phyloP scores from a whole-genome alignment of 1,140 invertebrate species.

The Proales similis region DNA sequence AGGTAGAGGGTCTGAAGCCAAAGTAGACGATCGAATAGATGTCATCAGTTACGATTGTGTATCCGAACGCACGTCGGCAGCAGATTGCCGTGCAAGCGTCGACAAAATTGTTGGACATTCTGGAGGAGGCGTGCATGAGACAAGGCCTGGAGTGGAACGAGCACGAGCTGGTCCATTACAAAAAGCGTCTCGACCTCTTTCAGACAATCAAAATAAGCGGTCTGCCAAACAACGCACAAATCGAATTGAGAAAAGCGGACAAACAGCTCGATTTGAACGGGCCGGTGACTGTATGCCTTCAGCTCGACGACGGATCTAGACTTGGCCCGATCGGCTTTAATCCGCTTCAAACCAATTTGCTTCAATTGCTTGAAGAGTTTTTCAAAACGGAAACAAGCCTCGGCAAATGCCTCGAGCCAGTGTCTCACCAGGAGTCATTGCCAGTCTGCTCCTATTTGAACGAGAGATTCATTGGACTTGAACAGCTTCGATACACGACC shows the following conservation, averaged over 20 bases:
- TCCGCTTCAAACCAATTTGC: conserved; percentile 8
- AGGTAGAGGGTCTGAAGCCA: too few species aligned
- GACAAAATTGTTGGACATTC: conserved; percentile 25
- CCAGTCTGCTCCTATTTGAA: conserved; percentile 31
- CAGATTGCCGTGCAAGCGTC: conserved; percentile 17
- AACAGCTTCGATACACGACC: conserved; percentile 7
- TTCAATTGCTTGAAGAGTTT: conserved; percentile 3
- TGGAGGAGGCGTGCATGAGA: conserved; percentile 33
- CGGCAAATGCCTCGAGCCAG: too few species aligned
- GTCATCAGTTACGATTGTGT: conserved; percentile 26
- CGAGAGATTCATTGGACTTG: conserved; percentile 20
- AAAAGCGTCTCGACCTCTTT: conserved; percentile 8
- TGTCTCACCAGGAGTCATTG: too few species aligned
- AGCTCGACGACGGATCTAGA: conserved; percentile 20
- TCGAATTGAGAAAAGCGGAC: conserved; percentile 24
- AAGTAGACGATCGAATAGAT: too few species aligned
- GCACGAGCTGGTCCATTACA: conserved; percentile 28
- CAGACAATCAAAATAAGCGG: conserved; percentile 1
- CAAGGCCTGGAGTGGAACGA: conserved; percentile 16
- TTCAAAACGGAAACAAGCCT: neutral
- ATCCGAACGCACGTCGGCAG: conserved; percentile 31
- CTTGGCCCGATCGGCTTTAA: conserved; percentile 17
- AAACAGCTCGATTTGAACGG: neutral
- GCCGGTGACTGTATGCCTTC: conserved; percentile 13
- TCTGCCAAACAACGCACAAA: conserved; percentile 24